Base-by-base conservation (phyloP, 2,888 invertebrate species). In the Xanthia togata region DNA sequence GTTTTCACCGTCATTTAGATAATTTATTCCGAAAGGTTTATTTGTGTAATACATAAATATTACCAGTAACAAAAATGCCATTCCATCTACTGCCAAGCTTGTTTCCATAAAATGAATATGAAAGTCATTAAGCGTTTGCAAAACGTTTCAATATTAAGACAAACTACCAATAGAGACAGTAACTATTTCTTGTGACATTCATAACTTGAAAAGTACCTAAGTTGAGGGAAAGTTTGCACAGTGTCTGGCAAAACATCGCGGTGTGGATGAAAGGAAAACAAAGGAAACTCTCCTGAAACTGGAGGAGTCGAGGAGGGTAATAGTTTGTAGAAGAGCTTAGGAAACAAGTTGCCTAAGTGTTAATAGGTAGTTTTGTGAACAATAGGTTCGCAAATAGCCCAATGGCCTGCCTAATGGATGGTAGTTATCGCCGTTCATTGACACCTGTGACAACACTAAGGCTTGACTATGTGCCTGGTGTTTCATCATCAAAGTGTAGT, bases 181-280 rank as follows among this genome's bases (percentile, higher is more conserved):
- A 41, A 78, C 23, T 60, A 73, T 65, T 73, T 78, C 73, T 65
- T 79, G 63, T 20, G 50, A 44, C 47, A 12, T 50, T 73, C 79
- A 57, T 67, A 67, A 79, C 62, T 79, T 55, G 38, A 26, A 31
- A 55, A 79, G 62, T 67, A n/a, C 35, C 47, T 9, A 79, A 57
- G 38, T 72, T 47, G 55, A 53, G 26, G 41, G 26, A 60, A 78
- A 79, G 73, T 79, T 73, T 65, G 65, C 44, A 20, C 41, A 50
- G 44, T n/a, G 57, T 59, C 63, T 57, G 64, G 50, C 50, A 50
- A 26, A 72, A 72, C 77, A 47, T 64, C 26, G 50, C 12, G 41
- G 64, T 64, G 79, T 72, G 50, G 60, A 38, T 38, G 71, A 71
- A 79, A 59, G 41, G 73, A 59, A 79, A 73, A 79, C 73, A 79